Percentiles rank a stretch among this genome's conserved stretches.
Conservation (phyloP, 2,888 invertebrate genomes). For the Macrosiphum euphorbiae region DNA sequence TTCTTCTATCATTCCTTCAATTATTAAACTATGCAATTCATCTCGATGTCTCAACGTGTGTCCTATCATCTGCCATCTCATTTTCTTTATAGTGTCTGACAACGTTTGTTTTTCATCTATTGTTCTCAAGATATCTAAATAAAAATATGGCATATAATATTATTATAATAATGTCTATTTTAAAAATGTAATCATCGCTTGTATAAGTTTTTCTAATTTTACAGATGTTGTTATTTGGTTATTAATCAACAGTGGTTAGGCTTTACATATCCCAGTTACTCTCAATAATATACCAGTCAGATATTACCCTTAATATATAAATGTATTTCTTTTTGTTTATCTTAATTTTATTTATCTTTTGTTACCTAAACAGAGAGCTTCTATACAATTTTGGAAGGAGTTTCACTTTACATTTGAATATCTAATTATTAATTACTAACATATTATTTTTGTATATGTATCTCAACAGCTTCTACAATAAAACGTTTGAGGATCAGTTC, state of each 20-base stretch:
- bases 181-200: not conserved
- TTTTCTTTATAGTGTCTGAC: too few species aligned
- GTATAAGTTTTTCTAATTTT: not conserved
- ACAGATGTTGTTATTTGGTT: not conserved
- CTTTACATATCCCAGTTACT: not conserved
- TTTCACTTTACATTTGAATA: not conserved
- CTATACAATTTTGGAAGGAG: not conserved
- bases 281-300: not conserved
- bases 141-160: too few species aligned
- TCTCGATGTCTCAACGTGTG: too few species aligned
- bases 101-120: too few species aligned
- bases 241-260: not conserved
- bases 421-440: not conserved
- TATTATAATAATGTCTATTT: too few species aligned
- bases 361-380: not conserved
- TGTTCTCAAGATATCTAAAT: too few species aligned
- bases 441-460: not conserved
- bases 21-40: too few species aligned
- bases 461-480: slow-evolving; percentile 83
- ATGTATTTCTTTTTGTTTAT: not conserved
- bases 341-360: not conserved
- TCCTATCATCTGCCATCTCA: too few species aligned
- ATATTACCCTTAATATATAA: not conserved
- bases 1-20: too few species aligned
- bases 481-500: slow-evolving; percentile 97